Base-by-base conservation (phyloP, 2,888 invertebrate genomes). In the Mallateleia sp. region DNA sequence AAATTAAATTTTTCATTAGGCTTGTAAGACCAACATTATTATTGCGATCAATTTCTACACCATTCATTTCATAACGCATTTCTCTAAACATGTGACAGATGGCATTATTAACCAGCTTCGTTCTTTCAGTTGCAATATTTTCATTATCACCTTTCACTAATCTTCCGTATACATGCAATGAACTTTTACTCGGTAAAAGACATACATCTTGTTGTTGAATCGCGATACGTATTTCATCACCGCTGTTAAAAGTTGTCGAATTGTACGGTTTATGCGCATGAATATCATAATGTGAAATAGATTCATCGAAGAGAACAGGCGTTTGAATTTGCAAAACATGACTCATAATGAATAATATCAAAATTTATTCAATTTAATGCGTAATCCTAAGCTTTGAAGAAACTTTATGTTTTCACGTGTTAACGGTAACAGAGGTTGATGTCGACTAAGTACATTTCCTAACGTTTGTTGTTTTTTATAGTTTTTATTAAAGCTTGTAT, bases 51-150 rank as follows among this genome's bases (percentile, higher is more conserved):
- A 94, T 92, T 86, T 93, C 92, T 15, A 92, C 85, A 32, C 91
- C 93, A 85, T 93, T 94, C 11, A 94, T 24, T 85, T 94, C 93
- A 89, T 94, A 94, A 8, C 93, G 90, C 71, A 94, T 92, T 88
- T 90, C 92, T 75, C 93, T 92, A 86, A 94, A 94, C 15, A 94
- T 58, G 87, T 91, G 91, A 11, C 91, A 89, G 15, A 93, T 78
- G 20, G 89, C 88, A 86, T 93, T 88, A 34, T 75, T 89, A 1
- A 85, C 74, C 1, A 87, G 88, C 64, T 75, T 54, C 69, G 84
- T 86, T 6, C 18, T 25, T 20, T 7, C 32, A 15, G 67, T 34
- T 14, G 56, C 28, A 9, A 56, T 42, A 8, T 34, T 60, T 25
- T 67, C 75, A 54, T n/a, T n/a, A n/a, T 74, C 75, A 11, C 45